Conservation (phyloP, 2,888 invertebrate genomes). For the Pegoplata infirma region DNA sequence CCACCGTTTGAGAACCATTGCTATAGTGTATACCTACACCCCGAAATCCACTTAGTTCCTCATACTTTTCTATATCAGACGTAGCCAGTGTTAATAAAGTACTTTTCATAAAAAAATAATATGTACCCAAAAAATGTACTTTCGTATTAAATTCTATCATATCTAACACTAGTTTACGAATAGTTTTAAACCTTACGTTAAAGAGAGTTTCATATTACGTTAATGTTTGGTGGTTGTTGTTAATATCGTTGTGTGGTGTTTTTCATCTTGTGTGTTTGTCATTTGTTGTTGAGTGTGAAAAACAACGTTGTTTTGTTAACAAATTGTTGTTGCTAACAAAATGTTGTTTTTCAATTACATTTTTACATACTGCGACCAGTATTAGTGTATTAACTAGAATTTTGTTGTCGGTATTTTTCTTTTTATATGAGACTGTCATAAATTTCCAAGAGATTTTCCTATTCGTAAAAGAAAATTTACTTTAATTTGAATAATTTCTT, state of each 20-base stretch:
- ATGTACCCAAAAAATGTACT: not conserved
- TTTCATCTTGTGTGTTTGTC: not conserved
- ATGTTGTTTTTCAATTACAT: conserved; percentile 6
- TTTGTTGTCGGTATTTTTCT: conserved; percentile 26
- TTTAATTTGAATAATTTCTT: not conserved
- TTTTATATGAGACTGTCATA: not conserved
- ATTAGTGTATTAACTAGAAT: not conserved
- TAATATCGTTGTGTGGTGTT: not conserved
- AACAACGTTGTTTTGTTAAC: conserved; percentile 22
- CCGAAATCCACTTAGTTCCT: too few relatives aligned
- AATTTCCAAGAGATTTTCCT: conserved; percentile 1
- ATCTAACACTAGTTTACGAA: not conserved
- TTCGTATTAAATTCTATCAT: not conserved
- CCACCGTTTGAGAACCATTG: too few relatives aligned
- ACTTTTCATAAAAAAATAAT: too few relatives aligned
- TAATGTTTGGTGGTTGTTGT: conserved; percentile 4
- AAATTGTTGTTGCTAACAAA: not conserved
- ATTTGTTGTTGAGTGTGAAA: conserved; percentile 13
- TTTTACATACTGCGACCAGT: not conserved
- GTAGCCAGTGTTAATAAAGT: too few relatives aligned
- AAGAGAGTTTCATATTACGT: conserved; percentile 1
- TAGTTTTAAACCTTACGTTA: conserved; percentile 3
- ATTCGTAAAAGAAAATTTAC: too few relatives aligned
- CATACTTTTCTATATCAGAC: too few relatives aligned
- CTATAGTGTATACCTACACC: too few relatives aligned